Percentiles rank a stretch among this genome's conserved stretches.
Evolutionary conservation across 1,140 invertebrate genomes (phyloP).

Genomic region (Lepidurus arcticus): DNA sequence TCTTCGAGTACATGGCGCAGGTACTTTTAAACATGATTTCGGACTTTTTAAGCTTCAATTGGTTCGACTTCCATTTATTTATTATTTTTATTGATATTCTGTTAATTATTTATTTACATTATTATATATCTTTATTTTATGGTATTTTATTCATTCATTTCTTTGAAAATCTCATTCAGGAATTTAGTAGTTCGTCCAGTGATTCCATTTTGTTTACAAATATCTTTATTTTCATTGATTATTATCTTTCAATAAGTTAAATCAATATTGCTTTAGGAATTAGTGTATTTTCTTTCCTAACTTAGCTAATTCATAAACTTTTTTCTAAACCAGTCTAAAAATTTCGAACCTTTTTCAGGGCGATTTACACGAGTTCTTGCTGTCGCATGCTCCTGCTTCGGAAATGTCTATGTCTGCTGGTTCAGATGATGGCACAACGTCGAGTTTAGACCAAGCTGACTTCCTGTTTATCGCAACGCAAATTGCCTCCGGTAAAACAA

Average conservation of each 20-base stretch:
- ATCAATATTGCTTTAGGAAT: background rate
- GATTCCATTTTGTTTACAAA: too few species aligned
- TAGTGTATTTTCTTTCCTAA: background rate
- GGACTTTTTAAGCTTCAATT: background rate
- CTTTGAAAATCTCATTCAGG: too few species aligned
- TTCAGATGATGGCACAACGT: slow-evolving; percentile 58
- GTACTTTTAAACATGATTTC: slow-evolving; percentile 33
- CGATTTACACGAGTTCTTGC: slow-evolving; percentile 90
- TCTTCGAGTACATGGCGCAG: slow-evolving; percentile 91
- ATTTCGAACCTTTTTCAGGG: slow-evolving; percentile 51
- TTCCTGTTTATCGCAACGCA: slow-evolving; percentile 80
- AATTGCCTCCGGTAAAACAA: slow-evolving; percentile 68
- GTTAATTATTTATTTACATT: background rate
- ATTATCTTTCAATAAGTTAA: too few species aligned
- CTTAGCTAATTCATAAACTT: background rate
- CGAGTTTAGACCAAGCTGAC: slow-evolving; percentile 67
- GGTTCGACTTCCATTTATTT: background rate
- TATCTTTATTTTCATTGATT: too few species aligned
- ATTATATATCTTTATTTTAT: background rate
- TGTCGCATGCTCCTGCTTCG: slow-evolving; percentile 73
- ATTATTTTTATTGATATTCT: background rate
- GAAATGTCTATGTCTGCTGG: slow-evolving; percentile 49
- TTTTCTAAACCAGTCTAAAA: too few species aligned
- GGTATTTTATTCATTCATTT: too few species aligned
- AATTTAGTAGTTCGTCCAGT: too few species aligned